These are phyloP conservation scores for Pipistrellus nathusii DNA, from an alignment of 2,797 vertebrate species.

Conservation along the genomic window DNA sequence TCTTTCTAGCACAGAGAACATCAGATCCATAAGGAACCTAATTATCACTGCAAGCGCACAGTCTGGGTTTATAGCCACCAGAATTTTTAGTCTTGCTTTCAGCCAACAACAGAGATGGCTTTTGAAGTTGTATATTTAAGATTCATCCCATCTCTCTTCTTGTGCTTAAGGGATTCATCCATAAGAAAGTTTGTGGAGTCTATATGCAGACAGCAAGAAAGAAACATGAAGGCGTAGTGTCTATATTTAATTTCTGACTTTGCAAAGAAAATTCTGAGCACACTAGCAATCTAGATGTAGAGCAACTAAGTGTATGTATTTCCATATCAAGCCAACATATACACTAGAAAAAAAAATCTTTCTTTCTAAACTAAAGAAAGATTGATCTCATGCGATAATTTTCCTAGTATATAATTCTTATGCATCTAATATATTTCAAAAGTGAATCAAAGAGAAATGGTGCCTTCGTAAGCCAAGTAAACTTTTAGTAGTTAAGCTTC, in stretches of 20 bases:
- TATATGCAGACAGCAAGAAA: neutral
- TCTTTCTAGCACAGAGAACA: slow-evolving; percentile 9
- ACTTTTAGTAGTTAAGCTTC: slow-evolving; percentile 70
- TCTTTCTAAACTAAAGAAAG: slow-evolving; percentile 83
- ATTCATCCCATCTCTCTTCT: slow-evolving; percentile 65
- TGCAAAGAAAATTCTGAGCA: slow-evolving; percentile 80
- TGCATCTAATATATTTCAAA: slow-evolving; percentile 77
- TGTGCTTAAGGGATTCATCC: slow-evolving; percentile 35
- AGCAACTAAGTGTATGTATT: slow-evolving; percentile 83
- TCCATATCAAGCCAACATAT: slow-evolving; percentile 87
- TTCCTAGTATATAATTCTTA: slow-evolving; percentile 81
- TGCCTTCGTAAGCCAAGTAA: slow-evolving; percentile 79
- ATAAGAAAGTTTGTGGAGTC: neutral
- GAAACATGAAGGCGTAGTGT: neutral
- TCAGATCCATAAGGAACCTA: slow-evolving; percentile 69
- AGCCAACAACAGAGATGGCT: slow-evolving; percentile 77
- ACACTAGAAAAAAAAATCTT: slow-evolving; percentile 83
- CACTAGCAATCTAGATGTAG: slow-evolving; percentile 77
- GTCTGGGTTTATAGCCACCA: slow-evolving; percentile 71
- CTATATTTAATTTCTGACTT: slow-evolving; percentile 69
- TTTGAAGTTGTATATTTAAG: slow-evolving; percentile 78
- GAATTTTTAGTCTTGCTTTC: slow-evolving; percentile 71
- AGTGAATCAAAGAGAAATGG: slow-evolving; percentile 85
- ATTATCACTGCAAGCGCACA: slow-evolving; percentile 75
- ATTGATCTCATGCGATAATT: slow-evolving; percentile 87